Conservation (phyloP, 30 jellyfish, hydroid and myxozoan genomes). For the Aurelia aurita complex sp. Pacific region DNA sequence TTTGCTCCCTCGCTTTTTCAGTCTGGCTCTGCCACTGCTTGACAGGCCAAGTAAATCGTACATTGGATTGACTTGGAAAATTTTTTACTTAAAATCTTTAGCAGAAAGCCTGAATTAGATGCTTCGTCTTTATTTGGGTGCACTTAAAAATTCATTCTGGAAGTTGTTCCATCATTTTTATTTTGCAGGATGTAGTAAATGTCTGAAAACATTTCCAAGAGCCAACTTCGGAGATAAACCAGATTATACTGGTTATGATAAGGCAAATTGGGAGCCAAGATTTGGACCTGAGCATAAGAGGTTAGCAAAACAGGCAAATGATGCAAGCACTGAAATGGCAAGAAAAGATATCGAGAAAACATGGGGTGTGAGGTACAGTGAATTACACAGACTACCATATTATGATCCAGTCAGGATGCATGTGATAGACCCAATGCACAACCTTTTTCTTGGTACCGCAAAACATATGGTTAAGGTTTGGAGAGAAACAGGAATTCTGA, state of each 20-base stretch:
- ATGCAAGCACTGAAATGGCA: constrained; percentile 3
- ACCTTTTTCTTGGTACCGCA: too few relatives aligned
- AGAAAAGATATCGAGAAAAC: neutral
- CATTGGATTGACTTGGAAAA: too few relatives aligned
- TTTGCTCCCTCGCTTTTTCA: too few relatives aligned
- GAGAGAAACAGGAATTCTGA: too few relatives aligned
- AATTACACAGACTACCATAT: neutral
- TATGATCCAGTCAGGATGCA: neutral
- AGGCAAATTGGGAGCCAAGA: constrained; percentile 2
- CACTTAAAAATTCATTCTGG: too few relatives aligned
- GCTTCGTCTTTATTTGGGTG: too few relatives aligned
- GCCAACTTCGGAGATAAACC: constrained; percentile 7
- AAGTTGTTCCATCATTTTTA: neutral
- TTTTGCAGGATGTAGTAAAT: constrained; percentile 7
- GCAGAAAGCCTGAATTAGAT: too few relatives aligned
- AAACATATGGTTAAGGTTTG: too few relatives aligned
- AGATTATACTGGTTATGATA: neutral
- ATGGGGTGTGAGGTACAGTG: constrained; percentile 16
- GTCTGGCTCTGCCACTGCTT: too few relatives aligned
- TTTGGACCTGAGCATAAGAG: constrained; percentile 3
- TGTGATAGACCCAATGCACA: constrained; percentile 13
- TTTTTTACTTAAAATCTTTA: too few relatives aligned
- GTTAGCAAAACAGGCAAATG: constrained; percentile 1
- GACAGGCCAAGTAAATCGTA: too few relatives aligned
- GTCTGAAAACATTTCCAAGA: neutral